phyloP scores from a whole-genome alignment of 2,113 vertebrate species.

The Notothenia coriiceps region DNA sequence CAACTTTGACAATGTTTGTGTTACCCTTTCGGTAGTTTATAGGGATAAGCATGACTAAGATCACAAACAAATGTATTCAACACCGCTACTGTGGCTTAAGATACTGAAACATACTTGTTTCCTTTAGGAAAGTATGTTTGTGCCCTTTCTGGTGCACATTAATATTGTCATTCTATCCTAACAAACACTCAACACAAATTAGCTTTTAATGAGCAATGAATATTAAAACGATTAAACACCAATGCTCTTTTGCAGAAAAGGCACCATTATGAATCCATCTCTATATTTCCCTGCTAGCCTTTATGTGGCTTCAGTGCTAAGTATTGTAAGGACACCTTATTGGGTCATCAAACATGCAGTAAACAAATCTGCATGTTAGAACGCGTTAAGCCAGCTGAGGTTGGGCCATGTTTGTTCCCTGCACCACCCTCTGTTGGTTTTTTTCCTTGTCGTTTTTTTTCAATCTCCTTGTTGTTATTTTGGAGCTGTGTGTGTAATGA shows the following conservation, averaged over 20 bases:
- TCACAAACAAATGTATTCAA: background rate
- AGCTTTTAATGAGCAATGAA: slow-evolving; percentile 57
- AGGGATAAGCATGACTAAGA: background rate
- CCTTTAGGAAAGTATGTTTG: background rate
- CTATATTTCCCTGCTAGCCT: slow-evolving; percentile 9
- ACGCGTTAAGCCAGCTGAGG: slow-evolving; percentile 45
- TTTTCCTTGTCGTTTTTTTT: slow-evolving; percentile 10
- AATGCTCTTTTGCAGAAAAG: slow-evolving; percentile 39
- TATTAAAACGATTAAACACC: slow-evolving; percentile 58
- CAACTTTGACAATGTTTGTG: background rate
- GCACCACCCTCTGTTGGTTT: background rate
- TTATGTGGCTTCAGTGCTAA: slow-evolving; percentile 28
- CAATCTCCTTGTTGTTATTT: slow-evolving; percentile 57
- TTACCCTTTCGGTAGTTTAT: background rate
- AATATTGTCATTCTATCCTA: slow-evolving; percentile 18
- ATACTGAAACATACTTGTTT: background rate
- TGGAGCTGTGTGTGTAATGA: slow-evolving; percentile 44
- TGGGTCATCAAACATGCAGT: slow-evolving; percentile 58
- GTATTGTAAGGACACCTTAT: slow-evolving; percentile 42
- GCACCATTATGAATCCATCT: slow-evolving; percentile 33
- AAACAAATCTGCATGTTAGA: slow-evolving; percentile 57
- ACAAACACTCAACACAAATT: slow-evolving; percentile 14
- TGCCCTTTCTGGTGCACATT: background rate
- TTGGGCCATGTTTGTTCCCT: slow-evolving; percentile 47
- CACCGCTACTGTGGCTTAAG: background rate